Percentiles rank a stretch among this genome's conserved stretches.
phyloP scores from a whole-genome alignment of 53 echinoderm and acorn worm species.

The Echinometra lucunter region DNA sequence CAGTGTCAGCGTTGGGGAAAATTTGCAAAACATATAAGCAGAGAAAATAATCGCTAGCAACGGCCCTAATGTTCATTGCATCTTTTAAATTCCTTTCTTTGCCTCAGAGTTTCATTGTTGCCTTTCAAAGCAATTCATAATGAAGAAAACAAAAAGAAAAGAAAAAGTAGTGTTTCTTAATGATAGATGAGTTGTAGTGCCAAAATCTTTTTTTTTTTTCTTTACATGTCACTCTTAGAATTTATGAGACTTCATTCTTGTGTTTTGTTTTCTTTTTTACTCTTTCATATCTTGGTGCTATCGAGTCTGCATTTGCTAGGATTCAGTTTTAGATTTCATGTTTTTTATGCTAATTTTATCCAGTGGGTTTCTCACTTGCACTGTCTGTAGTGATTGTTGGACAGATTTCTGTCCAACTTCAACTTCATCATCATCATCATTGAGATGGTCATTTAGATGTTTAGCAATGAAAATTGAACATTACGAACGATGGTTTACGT shows the following conservation, averaged over 20 bases:
- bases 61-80: too few relatives aligned
- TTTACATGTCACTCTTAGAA: background rate
- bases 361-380: background rate
- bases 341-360: background rate
- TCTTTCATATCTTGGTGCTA: slow-evolving; percentile 41
- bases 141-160: background rate
- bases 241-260: background rate
- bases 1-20: too few relatives aligned
- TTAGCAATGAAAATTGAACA: background rate
- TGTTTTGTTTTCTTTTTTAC: background rate
- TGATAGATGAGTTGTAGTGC: slow-evolving; percentile 30
- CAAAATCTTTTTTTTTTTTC: background rate
- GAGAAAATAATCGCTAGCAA: too few relatives aligned
- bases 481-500: background rate
- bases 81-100: too few relatives aligned
- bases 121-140: background rate
- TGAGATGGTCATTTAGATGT: background rate
- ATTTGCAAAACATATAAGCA: too few relatives aligned
- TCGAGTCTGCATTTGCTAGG: background rate
- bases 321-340: background rate
- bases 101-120: background rate
- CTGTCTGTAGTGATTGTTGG: background rate
- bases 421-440: background rate
- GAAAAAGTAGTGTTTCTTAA: background rate
- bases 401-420: background rate